phyloP scores from a whole-genome alignment of 2,113 vertebrate species.

The Brachirus orientalis region DNA sequence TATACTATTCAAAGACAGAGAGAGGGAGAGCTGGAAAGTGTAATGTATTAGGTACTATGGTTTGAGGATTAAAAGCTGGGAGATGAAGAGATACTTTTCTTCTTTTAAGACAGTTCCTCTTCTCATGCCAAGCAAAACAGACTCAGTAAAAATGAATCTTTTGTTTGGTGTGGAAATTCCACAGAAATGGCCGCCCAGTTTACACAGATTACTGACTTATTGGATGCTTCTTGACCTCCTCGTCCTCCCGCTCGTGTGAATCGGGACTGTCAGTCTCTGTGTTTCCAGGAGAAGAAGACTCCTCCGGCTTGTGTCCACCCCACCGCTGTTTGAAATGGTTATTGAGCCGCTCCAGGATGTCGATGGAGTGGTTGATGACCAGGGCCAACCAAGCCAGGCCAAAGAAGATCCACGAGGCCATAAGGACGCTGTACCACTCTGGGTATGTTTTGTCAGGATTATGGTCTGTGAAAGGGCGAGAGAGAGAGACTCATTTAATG shows the following conservation, averaged over 20 bases:
- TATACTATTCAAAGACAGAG: too few relatives aligned
- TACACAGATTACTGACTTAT: constrained; percentile 21
- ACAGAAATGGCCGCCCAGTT: too few relatives aligned
- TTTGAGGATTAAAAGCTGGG: neutral
- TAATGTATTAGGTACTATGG: too few relatives aligned
- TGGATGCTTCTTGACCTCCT: constrained; percentile 46
- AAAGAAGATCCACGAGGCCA: constrained; percentile 93
- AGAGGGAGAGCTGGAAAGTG: neutral
- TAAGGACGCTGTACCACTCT: constrained; percentile 86
- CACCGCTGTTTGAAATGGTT: constrained; percentile 50
- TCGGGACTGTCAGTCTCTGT: constrained; percentile 9
- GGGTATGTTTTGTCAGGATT: constrained; percentile 86
- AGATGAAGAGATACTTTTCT: too few relatives aligned
- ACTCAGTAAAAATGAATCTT: constrained; percentile 52
- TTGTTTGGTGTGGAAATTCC: neutral
- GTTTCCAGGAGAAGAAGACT: neutral
- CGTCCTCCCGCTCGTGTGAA: constrained; percentile 42
- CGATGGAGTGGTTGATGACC: constrained; percentile 88
- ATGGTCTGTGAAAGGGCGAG: constrained; percentile 78
- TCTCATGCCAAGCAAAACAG: neutral
- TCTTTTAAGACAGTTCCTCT: too few relatives aligned
- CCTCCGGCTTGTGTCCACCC: neutral
- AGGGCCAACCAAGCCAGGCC: constrained; percentile 93
- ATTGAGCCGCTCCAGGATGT: constrained; percentile 83
- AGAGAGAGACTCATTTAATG: neutral